Conservation (phyloP, 2,113 vertebrate genomes). For the Oreochromis aureus region DNA sequence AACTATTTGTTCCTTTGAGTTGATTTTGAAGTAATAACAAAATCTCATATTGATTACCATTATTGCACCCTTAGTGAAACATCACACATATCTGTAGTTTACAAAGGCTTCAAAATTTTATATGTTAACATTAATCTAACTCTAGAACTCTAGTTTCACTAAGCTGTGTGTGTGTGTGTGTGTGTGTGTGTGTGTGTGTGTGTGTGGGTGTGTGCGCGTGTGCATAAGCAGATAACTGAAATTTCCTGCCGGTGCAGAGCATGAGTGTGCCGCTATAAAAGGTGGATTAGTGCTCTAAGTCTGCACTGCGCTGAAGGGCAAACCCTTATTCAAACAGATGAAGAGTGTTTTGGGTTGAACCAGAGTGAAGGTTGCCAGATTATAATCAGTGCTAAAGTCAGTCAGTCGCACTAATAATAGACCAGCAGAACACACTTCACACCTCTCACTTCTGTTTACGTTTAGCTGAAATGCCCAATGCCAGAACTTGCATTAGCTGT, state of each 20-base stretch:
- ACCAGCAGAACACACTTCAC: background rate
- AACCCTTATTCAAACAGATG: conserved; percentile 17
- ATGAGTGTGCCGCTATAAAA: conserved; percentile 12
- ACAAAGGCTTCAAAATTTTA: rapidly evolving
- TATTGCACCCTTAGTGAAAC: background rate
- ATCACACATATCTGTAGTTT: background rate
- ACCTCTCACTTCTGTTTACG: background rate
- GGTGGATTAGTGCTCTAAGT: conserved; percentile 24
- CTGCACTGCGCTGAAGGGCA: conserved; percentile 1
- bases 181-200: background rate
- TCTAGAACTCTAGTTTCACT: background rate
- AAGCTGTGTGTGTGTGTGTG: background rate
- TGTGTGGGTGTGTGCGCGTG: background rate
- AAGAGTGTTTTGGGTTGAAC: conserved; percentile 52
- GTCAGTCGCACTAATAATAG: conserved; percentile 21
- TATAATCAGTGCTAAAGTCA: conserved; percentile 19
- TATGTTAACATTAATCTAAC: background rate
- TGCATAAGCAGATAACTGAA: background rate
- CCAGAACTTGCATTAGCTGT: background rate
- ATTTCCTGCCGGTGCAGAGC: conserved; percentile 16
- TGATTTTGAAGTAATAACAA: background rate
- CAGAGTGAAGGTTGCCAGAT: conserved; percentile 13
- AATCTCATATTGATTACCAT: rapidly evolving
- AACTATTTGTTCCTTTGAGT: background rate
- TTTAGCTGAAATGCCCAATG: background rate